Evolutionary conservation across 2,113 vertebrate species (phyloP).

Genomic region (Nerophis lumbriciformis): DNA sequence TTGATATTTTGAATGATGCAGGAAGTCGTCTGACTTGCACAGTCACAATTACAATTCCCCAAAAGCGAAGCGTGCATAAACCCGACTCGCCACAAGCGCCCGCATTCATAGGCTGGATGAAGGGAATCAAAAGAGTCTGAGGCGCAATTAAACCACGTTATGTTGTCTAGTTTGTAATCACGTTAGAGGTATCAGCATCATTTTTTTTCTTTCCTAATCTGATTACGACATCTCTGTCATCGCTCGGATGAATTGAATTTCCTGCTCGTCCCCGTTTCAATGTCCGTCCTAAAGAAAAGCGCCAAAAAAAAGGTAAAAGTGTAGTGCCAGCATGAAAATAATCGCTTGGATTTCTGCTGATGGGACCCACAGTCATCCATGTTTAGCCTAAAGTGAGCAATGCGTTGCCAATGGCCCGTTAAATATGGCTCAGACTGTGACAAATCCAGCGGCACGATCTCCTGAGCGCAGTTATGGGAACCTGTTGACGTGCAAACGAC

Average conservation of each 20-base stretch:
- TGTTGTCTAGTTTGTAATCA: constrained; percentile 29
- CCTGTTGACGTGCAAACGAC: constrained; percentile 2
- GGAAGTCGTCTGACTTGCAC: not conserved
- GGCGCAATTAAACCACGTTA: constrained; percentile 27
- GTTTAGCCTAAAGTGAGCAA: constrained; percentile 33
- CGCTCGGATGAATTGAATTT: constrained; percentile 15
- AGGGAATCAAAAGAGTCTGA: constrained; percentile 4
- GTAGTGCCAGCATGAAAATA: not conserved
- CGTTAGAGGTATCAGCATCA: constrained; percentile 19
- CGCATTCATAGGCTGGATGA: constrained; percentile 5
- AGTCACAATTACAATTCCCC: not conserved
- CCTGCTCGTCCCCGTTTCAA: not conserved
- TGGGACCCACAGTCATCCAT: constrained; percentile 9
- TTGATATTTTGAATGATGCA: too few relatives aligned
- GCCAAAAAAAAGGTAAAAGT: not conserved
- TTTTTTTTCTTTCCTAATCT: constrained; percentile 24
- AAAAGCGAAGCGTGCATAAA: not conserved
- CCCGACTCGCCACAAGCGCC: not conserved
- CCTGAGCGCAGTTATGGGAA: constrained; percentile 28
- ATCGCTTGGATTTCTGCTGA: not conserved
- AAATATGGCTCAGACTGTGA: constrained; percentile 43
- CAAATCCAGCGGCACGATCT: constrained; percentile 30
- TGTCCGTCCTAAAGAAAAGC: constrained; percentile 5
- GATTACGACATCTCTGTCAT: constrained; percentile 7
- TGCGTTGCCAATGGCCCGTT: constrained; percentile 47